Evolutionary conservation across 2,888 invertebrate genomes (phyloP), one percentile per base, ranked within the genome.

Genomic region (Pherbina coryleti): DNA sequence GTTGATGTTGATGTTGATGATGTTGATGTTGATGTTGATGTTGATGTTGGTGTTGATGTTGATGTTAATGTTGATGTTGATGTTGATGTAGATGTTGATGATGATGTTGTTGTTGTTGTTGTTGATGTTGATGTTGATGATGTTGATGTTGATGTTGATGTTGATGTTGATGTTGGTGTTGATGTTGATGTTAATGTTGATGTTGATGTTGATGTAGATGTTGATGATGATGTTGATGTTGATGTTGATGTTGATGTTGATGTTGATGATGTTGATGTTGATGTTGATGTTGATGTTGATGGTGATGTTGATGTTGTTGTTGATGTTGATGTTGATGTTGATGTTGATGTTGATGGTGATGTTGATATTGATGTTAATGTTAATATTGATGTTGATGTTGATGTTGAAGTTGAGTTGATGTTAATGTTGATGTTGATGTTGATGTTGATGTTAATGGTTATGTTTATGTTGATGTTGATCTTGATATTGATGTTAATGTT

Each of bases 1-100:
- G 66, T 25, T 66, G 66, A 25, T 66, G 66, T 25, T 66, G 66
- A 25, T 66, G 66, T 25, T 66, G 66, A 25, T 22, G 66, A 22
- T 22, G 66, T 66, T 66, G 22, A 66, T 66, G 66, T 66, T 66
- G 66, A n/a, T n/a, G n/a, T n/a, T n/a, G n/a, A n/a, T n/a, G n/a
- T n/a, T n/a, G n/a, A n/a, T n/a, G n/a, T n/a, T n/a, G n/a, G n/a
- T n/a, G n/a, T n/a, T n/a, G n/a, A n/a, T n/a, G n/a, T n/a, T n/a
- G n/a, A n/a, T n/a, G n/a, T n/a, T n/a, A n/a, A n/a, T n/a, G n/a
- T n/a, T n/a, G n/a, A n/a, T n/a, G n/a, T n/a, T n/a, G n/a, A 66
- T 66, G 66, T 66, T 66, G 66, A 66, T 66, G 66, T 66, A 25
- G 66, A 66, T 66, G 66, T 66, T 66, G 49, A 9, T 49, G 49